phyloP scores from a whole-genome alignment of 2,888 invertebrate species.

The Ophioninae sp. region DNA sequence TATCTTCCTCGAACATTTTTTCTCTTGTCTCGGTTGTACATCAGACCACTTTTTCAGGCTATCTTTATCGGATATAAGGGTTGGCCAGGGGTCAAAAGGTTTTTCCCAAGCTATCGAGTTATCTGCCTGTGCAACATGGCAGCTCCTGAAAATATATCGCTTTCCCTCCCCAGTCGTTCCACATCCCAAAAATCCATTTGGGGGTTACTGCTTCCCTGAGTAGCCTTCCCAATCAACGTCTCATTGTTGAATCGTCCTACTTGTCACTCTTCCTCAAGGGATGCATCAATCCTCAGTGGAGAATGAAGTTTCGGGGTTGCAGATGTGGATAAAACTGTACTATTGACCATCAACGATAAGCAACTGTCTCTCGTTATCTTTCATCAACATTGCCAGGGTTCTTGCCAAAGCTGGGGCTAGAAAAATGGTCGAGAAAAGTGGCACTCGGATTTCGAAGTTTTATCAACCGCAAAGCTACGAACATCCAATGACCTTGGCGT shows the following conservation, averaged over 20 bases:
- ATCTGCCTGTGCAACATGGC: slow-evolving; percentile 3
- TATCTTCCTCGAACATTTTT: slow-evolving; percentile 6
- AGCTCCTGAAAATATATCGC: background rate
- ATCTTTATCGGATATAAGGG: slow-evolving; percentile 23
- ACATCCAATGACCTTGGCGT: too few relatives aligned
- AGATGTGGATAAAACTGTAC: too few relatives aligned
- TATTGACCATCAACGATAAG: too few relatives aligned
- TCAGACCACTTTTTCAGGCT: slow-evolving; percentile 16
- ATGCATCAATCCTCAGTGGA: background rate
- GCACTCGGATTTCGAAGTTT: too few relatives aligned
- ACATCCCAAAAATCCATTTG: background rate
- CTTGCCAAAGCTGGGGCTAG: too few relatives aligned
- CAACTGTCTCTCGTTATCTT: too few relatives aligned
- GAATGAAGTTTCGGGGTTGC: background rate
- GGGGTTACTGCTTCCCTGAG: background rate
- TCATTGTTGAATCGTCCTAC: background rate
- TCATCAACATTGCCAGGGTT: too few relatives aligned
- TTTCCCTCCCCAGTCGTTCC: background rate
- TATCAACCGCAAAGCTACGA: too few relatives aligned
- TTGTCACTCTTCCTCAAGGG: background rate
- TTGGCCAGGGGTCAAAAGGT: background rate
- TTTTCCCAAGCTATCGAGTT: slow-evolving; percentile 17
- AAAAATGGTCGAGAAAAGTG: too few relatives aligned
- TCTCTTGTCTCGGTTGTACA: background rate
- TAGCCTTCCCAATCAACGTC: background rate